A percentile compares a stretch with the other conserved stretches of the same genome.
These are phyloP conservation scores for Thaumetopoea pityocampa DNA, from an alignment of 1,140 invertebrate species.

Conservation along the genomic window DNA sequence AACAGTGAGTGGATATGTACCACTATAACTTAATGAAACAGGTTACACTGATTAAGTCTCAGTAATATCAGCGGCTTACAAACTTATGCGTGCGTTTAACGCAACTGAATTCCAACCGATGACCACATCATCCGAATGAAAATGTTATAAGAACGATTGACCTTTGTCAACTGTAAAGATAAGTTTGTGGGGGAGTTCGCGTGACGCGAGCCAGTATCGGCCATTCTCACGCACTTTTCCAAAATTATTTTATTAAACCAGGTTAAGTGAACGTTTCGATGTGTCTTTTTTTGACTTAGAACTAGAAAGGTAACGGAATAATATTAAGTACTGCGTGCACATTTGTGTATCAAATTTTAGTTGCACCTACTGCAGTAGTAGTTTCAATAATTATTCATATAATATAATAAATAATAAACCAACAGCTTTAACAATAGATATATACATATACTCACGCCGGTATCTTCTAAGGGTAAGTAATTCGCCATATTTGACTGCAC, in stretches of 20 bases:
- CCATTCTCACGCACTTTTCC: constrained; percentile 57
- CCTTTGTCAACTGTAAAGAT: constrained; percentile 20
- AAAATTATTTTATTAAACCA: constrained; percentile 73
- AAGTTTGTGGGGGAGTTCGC: constrained; percentile 35
- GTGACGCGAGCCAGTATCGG: constrained; percentile 49
- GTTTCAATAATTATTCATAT: too few species aligned
- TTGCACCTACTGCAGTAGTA: too few species aligned
- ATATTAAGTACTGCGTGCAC: constrained; percentile 16
- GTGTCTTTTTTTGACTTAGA: constrained; percentile 35
- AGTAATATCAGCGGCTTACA: constrained; percentile 16
- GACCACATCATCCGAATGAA: neutral
- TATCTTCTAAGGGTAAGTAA: too few species aligned
- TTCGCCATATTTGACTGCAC: too few species aligned
- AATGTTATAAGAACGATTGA: constrained; percentile 1
- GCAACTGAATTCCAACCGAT: too few species aligned
- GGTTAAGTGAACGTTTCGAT: constrained; percentile 62
- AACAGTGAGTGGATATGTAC: constrained; percentile 47
- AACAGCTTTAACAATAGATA: too few species aligned
- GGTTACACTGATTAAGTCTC: constrained; percentile 44
- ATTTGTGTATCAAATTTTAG: neutral
- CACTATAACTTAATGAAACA: constrained; percentile 52
- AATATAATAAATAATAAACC: too few species aligned
- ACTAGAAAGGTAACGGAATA: constrained; percentile 22
- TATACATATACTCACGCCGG: too few species aligned
- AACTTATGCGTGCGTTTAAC: constrained; percentile 5